Percentiles rank a stretch among this genome's conserved stretches.
Conservation (phyloP, 2,888 invertebrate genomes). For the Ditula angustiorana region DNA sequence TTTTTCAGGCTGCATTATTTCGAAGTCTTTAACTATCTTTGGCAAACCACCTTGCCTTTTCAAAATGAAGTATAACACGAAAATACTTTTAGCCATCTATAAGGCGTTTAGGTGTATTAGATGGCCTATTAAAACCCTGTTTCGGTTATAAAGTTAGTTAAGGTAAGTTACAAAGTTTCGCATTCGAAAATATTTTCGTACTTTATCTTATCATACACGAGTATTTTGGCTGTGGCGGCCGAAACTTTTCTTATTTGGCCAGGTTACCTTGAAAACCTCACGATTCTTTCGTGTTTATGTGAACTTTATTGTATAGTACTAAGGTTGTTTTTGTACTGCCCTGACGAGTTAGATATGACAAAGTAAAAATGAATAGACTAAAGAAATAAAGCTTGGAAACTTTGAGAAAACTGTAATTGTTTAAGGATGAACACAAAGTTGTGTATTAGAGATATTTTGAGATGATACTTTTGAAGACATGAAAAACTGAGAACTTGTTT, state of each 20-base stretch:
- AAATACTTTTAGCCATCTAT: neutral
- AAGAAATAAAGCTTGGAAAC: neutral
- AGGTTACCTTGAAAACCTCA: neutral
- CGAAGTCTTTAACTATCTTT: too few species aligned
- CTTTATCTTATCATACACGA: too few species aligned
- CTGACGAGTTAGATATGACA: neutral
- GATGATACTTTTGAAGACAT: neutral
- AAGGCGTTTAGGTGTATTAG: too few species aligned
- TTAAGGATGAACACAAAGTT: neutral
- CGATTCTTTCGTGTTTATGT: neutral
- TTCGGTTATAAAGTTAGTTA: neutral
- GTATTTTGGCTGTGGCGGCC: neutral
- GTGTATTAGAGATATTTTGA: neutral
- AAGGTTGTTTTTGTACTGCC: neutral
- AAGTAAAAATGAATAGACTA: neutral
- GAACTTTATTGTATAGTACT: neutral
- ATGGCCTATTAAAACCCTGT: neutral
- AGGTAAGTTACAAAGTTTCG: neutral
- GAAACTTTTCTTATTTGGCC: slow-evolving; percentile 4
- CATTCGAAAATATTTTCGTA: neutral
- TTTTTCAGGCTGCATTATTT: too few species aligned
- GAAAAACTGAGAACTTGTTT: too few species aligned
- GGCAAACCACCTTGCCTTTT: too few species aligned
- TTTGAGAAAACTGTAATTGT: neutral
- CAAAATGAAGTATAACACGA: neutral